Base-by-base conservation (phyloP, 2,888 invertebrate genomes). In the Chromoteleia sp. region DNA sequence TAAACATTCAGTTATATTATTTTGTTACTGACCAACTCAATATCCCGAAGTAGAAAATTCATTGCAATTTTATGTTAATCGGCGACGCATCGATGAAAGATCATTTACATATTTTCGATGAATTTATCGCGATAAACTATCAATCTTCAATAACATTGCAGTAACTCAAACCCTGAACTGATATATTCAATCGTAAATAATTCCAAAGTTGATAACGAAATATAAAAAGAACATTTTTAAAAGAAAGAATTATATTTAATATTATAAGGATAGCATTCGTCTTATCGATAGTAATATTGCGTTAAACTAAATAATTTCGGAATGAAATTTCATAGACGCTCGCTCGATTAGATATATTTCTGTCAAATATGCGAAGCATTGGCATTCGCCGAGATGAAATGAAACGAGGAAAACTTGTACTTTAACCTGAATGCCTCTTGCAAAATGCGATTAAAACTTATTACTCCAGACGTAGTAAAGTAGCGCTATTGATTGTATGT, bases 51-150 rank as follows among this genome's bases (percentile, higher is more conserved):
- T 15, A 52, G 39, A 48, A 56, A 63, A 50, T 48, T 43, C 48
- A 74, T 50, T 48, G 29, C 39, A 8, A 56, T 41, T 65, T 48
- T 56, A 65, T 58, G 74, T 12, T 65, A 74, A 65, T 74, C 7
- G 12, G 12, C 36, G 7, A 12, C 12, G 30, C 17, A 10, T 39
- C 36, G 33, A 19, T 5, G 30, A 61, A 33, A 56, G 15, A 6
- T 61, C 39, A 58, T 75, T 65, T 65, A 17, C 74, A 74, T 74
- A 63, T 54, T 63, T 74, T 75, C 43, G 58, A 65, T 75, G 10
- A 65, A 74, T 74, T 33, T 1, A n/a, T 21, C 14, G 12, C 50
- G 14, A 29, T 50, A 29, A 52, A 52, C 30, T 30, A 54, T 63
- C 58, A 39, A 65, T 41, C 43, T 41, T 7, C 19, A 14, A 58